phyloP scores from a whole-genome alignment of 2,113 vertebrate species.

The Nycticryphes semicollaris region DNA sequence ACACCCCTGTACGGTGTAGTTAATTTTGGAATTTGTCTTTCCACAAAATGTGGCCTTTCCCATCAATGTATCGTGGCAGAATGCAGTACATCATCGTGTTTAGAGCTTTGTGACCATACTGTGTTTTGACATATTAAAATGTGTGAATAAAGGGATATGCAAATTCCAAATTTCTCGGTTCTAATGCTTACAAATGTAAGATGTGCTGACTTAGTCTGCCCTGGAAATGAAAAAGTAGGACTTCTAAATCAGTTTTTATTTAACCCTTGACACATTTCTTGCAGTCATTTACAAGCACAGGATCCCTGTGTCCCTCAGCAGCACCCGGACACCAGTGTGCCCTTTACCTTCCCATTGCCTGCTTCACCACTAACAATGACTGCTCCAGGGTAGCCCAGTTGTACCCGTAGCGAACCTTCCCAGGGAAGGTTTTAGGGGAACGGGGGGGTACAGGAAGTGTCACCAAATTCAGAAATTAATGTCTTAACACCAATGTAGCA shows the following conservation, averaged over 20 bases:
- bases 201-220: too few species aligned
- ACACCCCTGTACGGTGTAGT: accelerated
- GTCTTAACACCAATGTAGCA: too few species aligned
- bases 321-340: accelerated
- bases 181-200: background rate
- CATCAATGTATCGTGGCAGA: accelerated
- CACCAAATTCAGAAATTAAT: too few species aligned
- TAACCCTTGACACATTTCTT: background rate
- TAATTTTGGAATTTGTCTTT: background rate
- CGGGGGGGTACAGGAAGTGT: too few species aligned
- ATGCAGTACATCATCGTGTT: background rate
- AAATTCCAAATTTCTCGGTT: background rate
- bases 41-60: background rate
- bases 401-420: accelerated
- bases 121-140: background rate
- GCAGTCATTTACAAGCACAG: too few species aligned
- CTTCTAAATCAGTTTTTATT: background rate
- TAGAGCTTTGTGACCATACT: background rate
- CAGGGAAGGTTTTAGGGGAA: too few species aligned
- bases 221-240: too few species aligned
- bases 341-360: background rate
- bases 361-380: accelerated
- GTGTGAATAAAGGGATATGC: slow-evolving; percentile 23
- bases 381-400: background rate
- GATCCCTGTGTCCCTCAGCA: background rate